These are phyloP conservation scores for Eristalis tenax DNA, from an alignment of 2,888 invertebrate genomes.

Conservation along the genomic window DNA sequence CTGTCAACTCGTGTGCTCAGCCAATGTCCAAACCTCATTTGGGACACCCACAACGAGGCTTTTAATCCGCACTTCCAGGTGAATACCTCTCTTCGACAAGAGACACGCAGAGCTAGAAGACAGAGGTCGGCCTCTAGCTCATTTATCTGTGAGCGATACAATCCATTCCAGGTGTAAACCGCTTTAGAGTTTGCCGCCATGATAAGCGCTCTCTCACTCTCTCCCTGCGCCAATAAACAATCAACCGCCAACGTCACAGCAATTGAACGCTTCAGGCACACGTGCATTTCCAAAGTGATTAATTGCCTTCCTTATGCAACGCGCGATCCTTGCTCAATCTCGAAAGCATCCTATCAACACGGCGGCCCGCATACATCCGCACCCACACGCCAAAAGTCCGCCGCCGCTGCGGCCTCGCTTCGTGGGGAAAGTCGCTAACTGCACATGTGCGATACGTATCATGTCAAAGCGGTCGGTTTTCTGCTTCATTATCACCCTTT, in stretches of 20 bases:
- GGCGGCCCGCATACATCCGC: constrained; percentile 5
- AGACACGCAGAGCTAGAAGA: not conserved
- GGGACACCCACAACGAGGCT: not conserved
- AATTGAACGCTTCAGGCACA: constrained; percentile 50
- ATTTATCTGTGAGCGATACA: constrained; percentile 4
- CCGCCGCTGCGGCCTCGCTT: not conserved
- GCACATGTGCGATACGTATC: constrained; percentile 21
- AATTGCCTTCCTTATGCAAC: constrained; percentile 59
- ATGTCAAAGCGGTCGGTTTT: constrained; percentile 32
- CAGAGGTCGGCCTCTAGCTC: not conserved
- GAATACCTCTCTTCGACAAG: not conserved
- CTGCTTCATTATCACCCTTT: constrained; percentile 39
- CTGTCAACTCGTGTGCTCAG: not conserved
- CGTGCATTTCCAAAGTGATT: constrained; percentile 57
- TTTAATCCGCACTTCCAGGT: not conserved
- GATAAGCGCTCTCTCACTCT: constrained; percentile 13
- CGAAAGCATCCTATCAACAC: constrained; percentile 27
- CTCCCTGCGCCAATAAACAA: constrained; percentile 27
- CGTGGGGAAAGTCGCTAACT: constrained; percentile 45
- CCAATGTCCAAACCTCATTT: not conserved
- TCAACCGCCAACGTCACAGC: constrained; percentile 28
- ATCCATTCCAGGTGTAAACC: constrained; percentile 47
- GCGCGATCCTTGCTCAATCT: constrained; percentile 56
- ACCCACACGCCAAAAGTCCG: not conserved
- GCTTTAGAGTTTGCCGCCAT: constrained; percentile 46